Conservation (phyloP, 2,113 vertebrate genomes). For the Mormyrus iriodes region DNA sequence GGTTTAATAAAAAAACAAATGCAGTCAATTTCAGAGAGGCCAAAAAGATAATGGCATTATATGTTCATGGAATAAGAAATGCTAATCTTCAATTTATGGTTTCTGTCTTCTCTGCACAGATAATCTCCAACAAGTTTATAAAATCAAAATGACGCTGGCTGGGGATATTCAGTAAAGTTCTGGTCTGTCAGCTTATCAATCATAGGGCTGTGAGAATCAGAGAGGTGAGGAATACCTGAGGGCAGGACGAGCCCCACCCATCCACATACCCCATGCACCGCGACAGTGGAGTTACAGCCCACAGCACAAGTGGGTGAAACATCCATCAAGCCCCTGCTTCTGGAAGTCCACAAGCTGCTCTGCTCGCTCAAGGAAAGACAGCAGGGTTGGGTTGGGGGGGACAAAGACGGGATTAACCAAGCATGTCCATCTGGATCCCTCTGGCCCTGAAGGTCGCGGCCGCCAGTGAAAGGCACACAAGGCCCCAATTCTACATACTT, state of each 20-base stretch:
- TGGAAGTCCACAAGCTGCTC: neutral
- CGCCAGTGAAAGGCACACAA: neutral
- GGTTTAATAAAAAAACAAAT: neutral
- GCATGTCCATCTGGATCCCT: neutral
- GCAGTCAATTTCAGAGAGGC: neutral
- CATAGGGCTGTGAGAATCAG: neutral
- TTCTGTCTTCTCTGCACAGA: neutral
- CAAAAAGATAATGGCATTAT: neutral
- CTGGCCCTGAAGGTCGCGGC: neutral
- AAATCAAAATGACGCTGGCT: neutral
- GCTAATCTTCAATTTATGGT: neutral
- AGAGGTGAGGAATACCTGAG: neutral
- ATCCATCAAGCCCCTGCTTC: neutral
- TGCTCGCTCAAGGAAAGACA: neutral
- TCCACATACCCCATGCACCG: neutral
- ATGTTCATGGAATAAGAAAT: neutral
- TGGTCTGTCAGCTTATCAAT: neutral
- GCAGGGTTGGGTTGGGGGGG: neutral
- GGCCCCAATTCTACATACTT: neutral
- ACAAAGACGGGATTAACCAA: neutral
- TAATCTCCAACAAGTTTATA: neutral
- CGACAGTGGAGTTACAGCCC: neutral
- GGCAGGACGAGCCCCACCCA: neutral
- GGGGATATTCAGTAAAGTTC: neutral
- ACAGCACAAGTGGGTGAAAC: neutral